A percentile compares a stretch with the other conserved stretches of the same genome.
These are phyloP conservation scores for Limonius californicus DNA, from an alignment of 1,140 invertebrate genomes.

Conservation along the genomic window DNA sequence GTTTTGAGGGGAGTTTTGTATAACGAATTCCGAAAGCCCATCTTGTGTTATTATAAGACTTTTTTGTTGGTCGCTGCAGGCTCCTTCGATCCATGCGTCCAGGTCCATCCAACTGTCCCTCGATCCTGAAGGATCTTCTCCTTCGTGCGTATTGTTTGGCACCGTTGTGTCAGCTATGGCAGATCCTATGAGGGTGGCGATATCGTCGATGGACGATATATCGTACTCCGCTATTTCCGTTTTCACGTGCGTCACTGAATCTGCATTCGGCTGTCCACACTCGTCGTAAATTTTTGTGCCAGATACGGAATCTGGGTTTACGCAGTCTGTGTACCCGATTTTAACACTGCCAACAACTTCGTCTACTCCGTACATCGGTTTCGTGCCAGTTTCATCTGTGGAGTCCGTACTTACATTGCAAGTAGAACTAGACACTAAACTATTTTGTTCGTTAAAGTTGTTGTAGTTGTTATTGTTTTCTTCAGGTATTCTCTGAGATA, in stretches of 20 bases:
- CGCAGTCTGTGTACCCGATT: slow-evolving; percentile 45
- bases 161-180: slow-evolving; percentile 86
- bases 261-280: slow-evolving; percentile 46
- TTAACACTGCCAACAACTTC: slow-evolving; percentile 40
- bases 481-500: slow-evolving; percentile 65
- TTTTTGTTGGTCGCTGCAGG: slow-evolving; percentile 57
- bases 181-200: slow-evolving; percentile 82
- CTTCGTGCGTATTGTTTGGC: slow-evolving; percentile 53
- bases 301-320: slow-evolving; percentile 49
- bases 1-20: slow-evolving; percentile 51
- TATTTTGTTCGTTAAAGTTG: slow-evolving; percentile 55
- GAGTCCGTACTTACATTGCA: slow-evolving; percentile 48
- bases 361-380: slow-evolving; percentile 56
- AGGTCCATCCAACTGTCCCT: slow-evolving; percentile 77
- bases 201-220: slow-evolving; percentile 74
- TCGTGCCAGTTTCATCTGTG: slow-evolving; percentile 55
- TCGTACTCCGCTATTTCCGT: slow-evolving; percentile 59
- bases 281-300: slow-evolving; percentile 50
- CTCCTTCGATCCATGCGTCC: slow-evolving; percentile 77
- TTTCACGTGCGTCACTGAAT: slow-evolving; percentile 49
- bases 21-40: slow-evolving; percentile 61
- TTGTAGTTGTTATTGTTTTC: slow-evolving; percentile 57
- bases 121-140: slow-evolving; percentile 60
- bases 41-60: slow-evolving; percentile 59
- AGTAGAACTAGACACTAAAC: slow-evolving; percentile 64